phyloP scores from a whole-genome alignment of 37 sponge, comb jelly and placozoan species.

The Geodia barretti region DNA sequence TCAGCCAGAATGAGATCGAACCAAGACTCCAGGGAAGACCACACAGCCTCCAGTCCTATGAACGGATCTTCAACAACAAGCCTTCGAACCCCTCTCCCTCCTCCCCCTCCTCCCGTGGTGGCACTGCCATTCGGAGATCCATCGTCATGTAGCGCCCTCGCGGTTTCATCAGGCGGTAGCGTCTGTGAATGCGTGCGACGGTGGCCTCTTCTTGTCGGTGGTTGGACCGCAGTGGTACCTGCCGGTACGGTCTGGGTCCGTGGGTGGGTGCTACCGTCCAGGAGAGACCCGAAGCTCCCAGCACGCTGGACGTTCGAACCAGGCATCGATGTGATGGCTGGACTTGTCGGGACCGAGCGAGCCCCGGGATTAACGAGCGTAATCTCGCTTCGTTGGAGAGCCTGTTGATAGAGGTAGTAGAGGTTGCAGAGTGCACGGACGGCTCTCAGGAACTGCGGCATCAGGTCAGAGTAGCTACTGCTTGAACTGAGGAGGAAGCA shows the following conservation, averaged over 20 bases:
- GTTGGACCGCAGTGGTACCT: not conserved
- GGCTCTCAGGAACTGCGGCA: slow-evolving; percentile 67
- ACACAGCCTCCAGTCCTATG: slow-evolving; percentile 69
- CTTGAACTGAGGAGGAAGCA: slow-evolving; percentile 58
- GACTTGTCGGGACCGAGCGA: slow-evolving; percentile 24
- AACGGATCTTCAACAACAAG: slow-evolving; percentile 22
- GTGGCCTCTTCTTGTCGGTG: not conserved
- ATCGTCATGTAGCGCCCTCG: no score
- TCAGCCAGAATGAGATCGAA: slow-evolving; percentile 78
- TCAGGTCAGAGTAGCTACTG: slow-evolving; percentile 64
- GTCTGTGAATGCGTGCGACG: not conserved
- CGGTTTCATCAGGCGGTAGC: not conserved
- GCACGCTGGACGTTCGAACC: slow-evolving; percentile 8
- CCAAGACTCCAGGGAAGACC: slow-evolving; percentile 79
- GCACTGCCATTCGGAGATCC: not conserved
- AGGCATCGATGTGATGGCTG: not conserved
- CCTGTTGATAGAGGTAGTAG: slow-evolving; percentile 19
- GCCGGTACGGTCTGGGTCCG: not conserved
- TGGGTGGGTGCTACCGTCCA: slow-evolving; percentile 2
- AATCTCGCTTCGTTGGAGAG: not conserved
- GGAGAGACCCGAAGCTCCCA: slow-evolving; percentile 30
- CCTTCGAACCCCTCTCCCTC: no score
- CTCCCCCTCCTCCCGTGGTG: not conserved
- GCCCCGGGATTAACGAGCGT: not conserved
- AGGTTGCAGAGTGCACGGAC: slow-evolving; percentile 59